Conservation (phyloP, 2,888 invertebrate genomes). For the Osmoderma eremita region DNA sequence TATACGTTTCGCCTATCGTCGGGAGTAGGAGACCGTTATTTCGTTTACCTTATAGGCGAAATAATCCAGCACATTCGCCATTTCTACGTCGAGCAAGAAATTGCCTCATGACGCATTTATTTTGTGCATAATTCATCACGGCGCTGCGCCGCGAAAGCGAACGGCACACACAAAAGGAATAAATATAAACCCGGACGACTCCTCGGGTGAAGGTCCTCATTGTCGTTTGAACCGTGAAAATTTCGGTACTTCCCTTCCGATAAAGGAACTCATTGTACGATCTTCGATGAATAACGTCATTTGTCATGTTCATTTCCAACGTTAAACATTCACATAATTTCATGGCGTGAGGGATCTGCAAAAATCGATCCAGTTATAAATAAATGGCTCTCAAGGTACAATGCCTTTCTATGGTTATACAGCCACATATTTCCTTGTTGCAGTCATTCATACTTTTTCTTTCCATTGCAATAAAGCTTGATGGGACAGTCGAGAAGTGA, state of each 20-base stretch:
- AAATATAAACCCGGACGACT: constrained; percentile 13
- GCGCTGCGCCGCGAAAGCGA: constrained; percentile 11
- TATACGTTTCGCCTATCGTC: constrained; percentile 9
- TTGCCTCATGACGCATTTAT: constrained; percentile 43
- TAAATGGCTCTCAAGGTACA: no score
- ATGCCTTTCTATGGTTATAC: no score
- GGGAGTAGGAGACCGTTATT: constrained; percentile 11
- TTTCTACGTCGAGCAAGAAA: constrained; percentile 38
- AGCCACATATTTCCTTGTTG: no score
- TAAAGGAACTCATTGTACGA: constrained; percentile 15
- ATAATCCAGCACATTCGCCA: constrained; percentile 36
- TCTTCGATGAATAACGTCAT: constrained; percentile 23
- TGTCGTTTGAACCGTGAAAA: constrained; percentile 28
- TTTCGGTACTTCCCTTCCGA: constrained; percentile 16
- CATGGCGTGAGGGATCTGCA: background rate
- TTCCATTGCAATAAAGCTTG: no score
- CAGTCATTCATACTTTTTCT: no score
- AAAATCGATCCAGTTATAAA: background rate
- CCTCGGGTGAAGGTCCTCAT: constrained; percentile 17
- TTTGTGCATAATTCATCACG: constrained; percentile 43
- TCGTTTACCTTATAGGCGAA: constrained; percentile 36
- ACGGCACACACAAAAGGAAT: constrained; percentile 21
- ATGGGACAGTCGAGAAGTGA: no score
- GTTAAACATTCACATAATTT: constrained; percentile 8
- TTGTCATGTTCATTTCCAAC: constrained; percentile 19